Conservation (phyloP, 2,797 vertebrate genomes). For the Discoglossus pictus region DNA sequence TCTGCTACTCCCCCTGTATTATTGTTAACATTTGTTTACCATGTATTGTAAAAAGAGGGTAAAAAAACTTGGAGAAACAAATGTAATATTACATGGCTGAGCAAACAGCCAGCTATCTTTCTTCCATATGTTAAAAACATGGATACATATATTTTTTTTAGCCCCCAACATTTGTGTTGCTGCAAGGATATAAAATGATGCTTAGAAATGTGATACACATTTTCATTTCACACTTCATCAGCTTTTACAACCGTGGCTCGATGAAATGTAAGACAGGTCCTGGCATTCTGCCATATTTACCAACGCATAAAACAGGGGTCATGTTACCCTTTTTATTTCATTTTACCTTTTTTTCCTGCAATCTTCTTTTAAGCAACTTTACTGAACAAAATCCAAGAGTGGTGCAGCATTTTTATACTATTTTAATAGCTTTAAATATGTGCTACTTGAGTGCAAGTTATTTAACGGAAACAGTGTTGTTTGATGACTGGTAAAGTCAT, state of each 20-base stretch:
- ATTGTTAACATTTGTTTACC: slow-evolving; percentile 54
- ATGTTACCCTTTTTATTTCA: slow-evolving; percentile 57
- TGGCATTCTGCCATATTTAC: slow-evolving; percentile 70
- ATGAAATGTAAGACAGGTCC: slow-evolving; percentile 70
- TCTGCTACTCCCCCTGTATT: slow-evolving; percentile 33
- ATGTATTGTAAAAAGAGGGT: slow-evolving; percentile 53
- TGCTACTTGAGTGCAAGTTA: neutral
- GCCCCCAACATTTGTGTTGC: slow-evolving; percentile 65
- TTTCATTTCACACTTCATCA: slow-evolving; percentile 99
- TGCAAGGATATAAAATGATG: slow-evolving; percentile 78
- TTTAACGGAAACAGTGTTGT: neutral
- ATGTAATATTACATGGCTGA: slow-evolving; percentile 62
- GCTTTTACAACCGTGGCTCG: slow-evolving; percentile 83
- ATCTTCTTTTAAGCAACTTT: slow-evolving; percentile 42
- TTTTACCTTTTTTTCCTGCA: slow-evolving; percentile 60
- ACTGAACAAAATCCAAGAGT: neutral
- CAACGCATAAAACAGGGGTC: slow-evolving; percentile 68
- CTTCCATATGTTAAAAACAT: slow-evolving; percentile 64
- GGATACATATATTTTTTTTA: slow-evolving; percentile 59
- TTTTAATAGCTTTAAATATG: neutral
- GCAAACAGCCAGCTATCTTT: slow-evolving; percentile 64
- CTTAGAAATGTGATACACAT: slow-evolving; percentile 94
- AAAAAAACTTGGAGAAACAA: slow-evolving; percentile 49
- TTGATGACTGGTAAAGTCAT: neutral
- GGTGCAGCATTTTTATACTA: neutral